These are phyloP conservation scores for Diloba caeruleocephala DNA, from an alignment of 2,888 invertebrate genomes.

Conservation along the genomic window DNA sequence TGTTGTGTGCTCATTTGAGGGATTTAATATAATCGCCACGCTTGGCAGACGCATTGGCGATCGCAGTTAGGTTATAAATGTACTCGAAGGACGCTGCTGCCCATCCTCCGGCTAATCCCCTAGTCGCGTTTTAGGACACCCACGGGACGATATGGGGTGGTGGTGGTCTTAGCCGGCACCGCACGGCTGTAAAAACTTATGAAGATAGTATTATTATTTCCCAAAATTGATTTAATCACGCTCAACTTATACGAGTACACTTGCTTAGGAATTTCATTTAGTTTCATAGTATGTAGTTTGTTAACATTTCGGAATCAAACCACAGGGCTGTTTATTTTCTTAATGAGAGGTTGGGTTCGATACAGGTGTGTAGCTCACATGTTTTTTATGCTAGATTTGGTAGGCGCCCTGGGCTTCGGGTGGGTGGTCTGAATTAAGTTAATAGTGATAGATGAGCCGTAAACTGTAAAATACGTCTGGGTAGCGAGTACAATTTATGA, in stretches of 20 bases:
- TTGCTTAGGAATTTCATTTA: constrained; percentile 45
- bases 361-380: constrained; percentile 30
- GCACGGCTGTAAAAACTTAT: constrained; percentile 11
- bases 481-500: too few relatives aligned
- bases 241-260: constrained; percentile 32
- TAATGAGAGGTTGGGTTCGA: constrained; percentile 50
- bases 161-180: too few relatives aligned
- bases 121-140: too few relatives aligned
- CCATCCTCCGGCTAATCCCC: too few relatives aligned
- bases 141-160: too few relatives aligned
- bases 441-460: constrained; percentile 41
- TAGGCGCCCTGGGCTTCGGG: constrained; percentile 21
- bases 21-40: too few relatives aligned
- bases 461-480: too few relatives aligned
- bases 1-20: too few relatives aligned
- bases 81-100: too few relatives aligned
- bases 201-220: constrained; percentile 10
- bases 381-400: constrained; percentile 26
- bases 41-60: too few relatives aligned
- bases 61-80: too few relatives aligned
- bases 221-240: constrained; percentile 40
- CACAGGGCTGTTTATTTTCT: constrained; percentile 60
- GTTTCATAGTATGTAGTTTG: constrained; percentile 36
- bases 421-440: constrained; percentile 41
- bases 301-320: constrained; percentile 52